These are phyloP conservation scores for Eilema depressum DNA, from an alignment of 2,888 invertebrate genomes.

Conservation along the genomic window DNA sequence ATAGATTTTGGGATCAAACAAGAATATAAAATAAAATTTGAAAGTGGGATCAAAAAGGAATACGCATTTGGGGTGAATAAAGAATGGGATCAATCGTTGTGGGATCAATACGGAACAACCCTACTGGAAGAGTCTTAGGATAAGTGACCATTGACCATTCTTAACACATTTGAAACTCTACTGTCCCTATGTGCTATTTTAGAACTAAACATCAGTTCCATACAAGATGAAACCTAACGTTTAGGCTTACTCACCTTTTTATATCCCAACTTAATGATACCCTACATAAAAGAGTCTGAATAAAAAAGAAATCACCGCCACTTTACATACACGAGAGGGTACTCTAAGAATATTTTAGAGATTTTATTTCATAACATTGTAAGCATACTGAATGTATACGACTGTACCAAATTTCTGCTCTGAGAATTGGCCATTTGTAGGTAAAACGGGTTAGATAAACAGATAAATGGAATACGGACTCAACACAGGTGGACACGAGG, in stretches of 20 bases:
- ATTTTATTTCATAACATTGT: not conserved
- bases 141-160: too few relatives aligned
- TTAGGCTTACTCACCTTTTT: not conserved
- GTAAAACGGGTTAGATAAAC: not conserved
- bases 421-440: not conserved
- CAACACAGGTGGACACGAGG: not conserved
- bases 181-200: not conserved
- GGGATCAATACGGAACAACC: too few relatives aligned
- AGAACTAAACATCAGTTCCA: not conserved
- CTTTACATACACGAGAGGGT: constrained; percentile 7
- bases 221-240: not conserved
- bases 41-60: too few relatives aligned
- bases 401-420: not conserved
- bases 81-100: too few relatives aligned
- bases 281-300: constrained; percentile 4
- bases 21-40: too few relatives aligned
- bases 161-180: too few relatives aligned
- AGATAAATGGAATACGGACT: not conserved
- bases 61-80: too few relatives aligned
- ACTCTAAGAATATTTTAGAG: not conserved
- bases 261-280: not conserved
- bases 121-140: too few relatives aligned
- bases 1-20: too few relatives aligned
- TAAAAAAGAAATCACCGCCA: constrained; percentile 5
- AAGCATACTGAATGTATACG: not conserved